Percentiles rank a stretch among this genome's conserved stretches.
Evolutionary conservation across 2,888 invertebrate genomes (phyloP).

Genomic region (Pachydiplax longipennis): DNA sequence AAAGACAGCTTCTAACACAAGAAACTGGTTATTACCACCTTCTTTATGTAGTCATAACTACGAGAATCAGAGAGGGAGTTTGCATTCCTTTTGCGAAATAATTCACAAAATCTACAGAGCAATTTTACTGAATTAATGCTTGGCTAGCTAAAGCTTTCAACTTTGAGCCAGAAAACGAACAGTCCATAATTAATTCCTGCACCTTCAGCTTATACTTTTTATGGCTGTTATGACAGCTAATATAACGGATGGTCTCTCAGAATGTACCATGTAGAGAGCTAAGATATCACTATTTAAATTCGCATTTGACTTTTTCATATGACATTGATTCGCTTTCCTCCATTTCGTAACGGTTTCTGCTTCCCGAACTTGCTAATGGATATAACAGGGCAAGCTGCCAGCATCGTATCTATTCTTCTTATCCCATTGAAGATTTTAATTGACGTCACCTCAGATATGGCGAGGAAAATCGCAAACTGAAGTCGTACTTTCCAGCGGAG

Average conservation of each 20-base stretch:
- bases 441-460: background rate
- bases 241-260: background rate
- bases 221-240: background rate
- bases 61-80: too few relatives aligned
- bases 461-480: background rate
- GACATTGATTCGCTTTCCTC: background rate
- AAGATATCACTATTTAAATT: background rate
- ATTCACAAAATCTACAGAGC: too few relatives aligned
- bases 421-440: background rate
- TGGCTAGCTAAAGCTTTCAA: too few relatives aligned
- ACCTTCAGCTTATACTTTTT: background rate
- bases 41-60: too few relatives aligned
- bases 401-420: background rate
- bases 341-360: background rate
- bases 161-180: background rate
- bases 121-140: too few relatives aligned
- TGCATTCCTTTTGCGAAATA: too few relatives aligned
- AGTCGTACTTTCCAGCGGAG: too few relatives aligned
- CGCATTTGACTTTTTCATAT: background rate
- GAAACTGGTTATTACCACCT: too few relatives aligned
- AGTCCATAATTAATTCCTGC: background rate
- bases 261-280: background rate
- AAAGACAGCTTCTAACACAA: too few relatives aligned
- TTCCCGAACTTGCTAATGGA: background rate
- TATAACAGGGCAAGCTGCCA: background rate